Evolutionary conservation across 2,113 vertebrate species (phyloP).

Genomic region (Aleadryas rufinucha): DNA sequence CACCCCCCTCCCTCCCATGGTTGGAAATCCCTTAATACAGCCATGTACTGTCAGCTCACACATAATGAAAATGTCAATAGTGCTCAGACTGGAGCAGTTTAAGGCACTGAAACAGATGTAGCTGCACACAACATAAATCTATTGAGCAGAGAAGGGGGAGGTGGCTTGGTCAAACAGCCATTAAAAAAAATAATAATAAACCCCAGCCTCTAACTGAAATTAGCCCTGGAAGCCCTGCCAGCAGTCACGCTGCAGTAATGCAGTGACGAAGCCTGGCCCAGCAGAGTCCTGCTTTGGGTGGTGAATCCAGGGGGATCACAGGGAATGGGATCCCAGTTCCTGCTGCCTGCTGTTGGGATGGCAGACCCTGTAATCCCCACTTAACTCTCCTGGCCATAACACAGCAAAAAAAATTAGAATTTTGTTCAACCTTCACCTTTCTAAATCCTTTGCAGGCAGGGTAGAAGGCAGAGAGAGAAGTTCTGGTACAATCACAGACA

Average conservation of each 20-base stretch:
- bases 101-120: constrained; percentile 23
- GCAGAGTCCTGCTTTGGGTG: rapidly evolving
- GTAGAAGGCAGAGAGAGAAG: not conserved
- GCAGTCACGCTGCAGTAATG: rapidly evolving
- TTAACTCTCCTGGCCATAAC: not conserved
- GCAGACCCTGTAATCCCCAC: not conserved
- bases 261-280: not conserved
- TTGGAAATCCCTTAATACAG: constrained; percentile 27
- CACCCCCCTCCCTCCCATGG: not conserved
- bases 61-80: constrained; percentile 52
- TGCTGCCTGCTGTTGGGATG: not conserved
- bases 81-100: constrained; percentile 16
- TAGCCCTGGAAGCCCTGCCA: not conserved
- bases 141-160: not conserved
- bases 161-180: not conserved
- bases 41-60: constrained; percentile 9
- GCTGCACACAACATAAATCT: not conserved
- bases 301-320: not conserved
- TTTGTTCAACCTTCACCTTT: not conserved
- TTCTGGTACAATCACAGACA: not conserved
- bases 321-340: not conserved
- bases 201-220: not conserved
- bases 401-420: not conserved
- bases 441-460: not conserved
- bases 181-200: not conserved